A percentile compares a stretch with the other conserved stretches of the same genome.
Conservation (phyloP, 2,888 invertebrate genomes). For the Epirrhoe alternata region DNA sequence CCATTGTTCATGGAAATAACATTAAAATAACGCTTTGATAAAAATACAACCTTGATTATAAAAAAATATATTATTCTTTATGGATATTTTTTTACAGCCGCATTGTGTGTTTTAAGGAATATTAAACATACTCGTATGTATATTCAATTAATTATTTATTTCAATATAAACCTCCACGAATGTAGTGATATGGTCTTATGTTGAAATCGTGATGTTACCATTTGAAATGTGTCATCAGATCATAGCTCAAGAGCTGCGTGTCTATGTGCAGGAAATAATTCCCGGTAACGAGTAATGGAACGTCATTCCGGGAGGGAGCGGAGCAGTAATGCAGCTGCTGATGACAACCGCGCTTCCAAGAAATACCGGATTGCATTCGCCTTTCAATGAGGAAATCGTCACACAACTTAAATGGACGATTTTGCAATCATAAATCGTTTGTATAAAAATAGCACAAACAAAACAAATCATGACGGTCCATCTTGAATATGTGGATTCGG, state of each 20-base stretch:
- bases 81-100: no score
- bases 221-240: conserved; percentile 26
- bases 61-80: neutral
- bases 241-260: conserved; percentile 46
- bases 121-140: no score
- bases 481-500: conserved; percentile 52
- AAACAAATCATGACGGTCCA: conserved; percentile 38
- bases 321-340: conserved; percentile 68
- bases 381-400: conserved; percentile 63
- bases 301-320: conserved; percentile 57
- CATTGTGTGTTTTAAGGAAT: no score
- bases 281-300: conserved; percentile 64
- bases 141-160: no score
- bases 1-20: neutral
- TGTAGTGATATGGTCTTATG: neutral
- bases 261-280: conserved; percentile 66
- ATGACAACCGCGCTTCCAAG: conserved; percentile 68
- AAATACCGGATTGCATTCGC: conserved; percentile 64
- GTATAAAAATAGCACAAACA: conserved; percentile 14
- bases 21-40: neutral
- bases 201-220: neutral
- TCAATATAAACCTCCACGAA: neutral
- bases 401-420: conserved; percentile 31
- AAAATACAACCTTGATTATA: neutral
- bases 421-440: conserved; percentile 40